Percentiles rank a stretch among this genome's conserved stretches.
These are phyloP conservation scores for Drosophila leonis DNA, from an alignment of 2,888 invertebrate genomes.

Conservation along the genomic window DNA sequence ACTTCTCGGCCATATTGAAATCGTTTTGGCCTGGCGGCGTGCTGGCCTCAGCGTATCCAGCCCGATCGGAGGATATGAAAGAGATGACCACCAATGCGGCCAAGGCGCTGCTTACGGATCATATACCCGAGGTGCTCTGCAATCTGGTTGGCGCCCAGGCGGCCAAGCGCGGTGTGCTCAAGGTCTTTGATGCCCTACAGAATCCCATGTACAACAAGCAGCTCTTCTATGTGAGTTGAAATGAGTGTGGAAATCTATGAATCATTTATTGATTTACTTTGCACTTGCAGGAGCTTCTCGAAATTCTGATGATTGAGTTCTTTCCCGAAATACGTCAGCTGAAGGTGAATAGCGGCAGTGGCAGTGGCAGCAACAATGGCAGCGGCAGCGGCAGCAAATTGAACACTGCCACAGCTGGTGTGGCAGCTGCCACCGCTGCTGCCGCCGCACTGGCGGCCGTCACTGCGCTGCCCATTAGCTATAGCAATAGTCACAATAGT, in stretches of 20 bases:
- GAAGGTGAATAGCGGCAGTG: conserved; percentile 67
- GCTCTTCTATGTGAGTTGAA: conserved; percentile 91
- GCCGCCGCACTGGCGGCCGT: conserved; percentile 68
- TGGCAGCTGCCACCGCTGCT: conserved; percentile 64
- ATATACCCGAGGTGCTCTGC: conserved; percentile 92
- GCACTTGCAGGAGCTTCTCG: conserved; percentile 88
- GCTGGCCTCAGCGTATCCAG: conserved; percentile 86
- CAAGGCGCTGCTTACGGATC: conserved; percentile 87
- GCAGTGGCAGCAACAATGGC: conserved; percentile 12
- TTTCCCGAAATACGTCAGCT: conserved; percentile 90
- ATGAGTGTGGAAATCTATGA: neutral
- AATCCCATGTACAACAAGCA: conserved; percentile 95
- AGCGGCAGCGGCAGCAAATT: conserved; percentile 53
- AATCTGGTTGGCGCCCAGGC: conserved; percentile 94
- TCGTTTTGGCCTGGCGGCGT: conserved; percentile 96
- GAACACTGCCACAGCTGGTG: conserved; percentile 61
- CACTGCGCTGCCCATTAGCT: conserved; percentile 60
- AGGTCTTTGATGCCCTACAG: conserved; percentile 94
- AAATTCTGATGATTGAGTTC: conserved; percentile 89
- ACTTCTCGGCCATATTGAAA: conserved; percentile 92
- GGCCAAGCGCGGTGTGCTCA: conserved; percentile 92
- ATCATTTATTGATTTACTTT: neutral
- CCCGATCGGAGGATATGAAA: conserved; percentile 88
- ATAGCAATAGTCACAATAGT: conserved; percentile 45
- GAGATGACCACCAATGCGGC: conserved; percentile 90